These are phyloP conservation scores for Melanargia galathea DNA, from an alignment of 2,888 invertebrate species.

Conservation along the genomic window DNA sequence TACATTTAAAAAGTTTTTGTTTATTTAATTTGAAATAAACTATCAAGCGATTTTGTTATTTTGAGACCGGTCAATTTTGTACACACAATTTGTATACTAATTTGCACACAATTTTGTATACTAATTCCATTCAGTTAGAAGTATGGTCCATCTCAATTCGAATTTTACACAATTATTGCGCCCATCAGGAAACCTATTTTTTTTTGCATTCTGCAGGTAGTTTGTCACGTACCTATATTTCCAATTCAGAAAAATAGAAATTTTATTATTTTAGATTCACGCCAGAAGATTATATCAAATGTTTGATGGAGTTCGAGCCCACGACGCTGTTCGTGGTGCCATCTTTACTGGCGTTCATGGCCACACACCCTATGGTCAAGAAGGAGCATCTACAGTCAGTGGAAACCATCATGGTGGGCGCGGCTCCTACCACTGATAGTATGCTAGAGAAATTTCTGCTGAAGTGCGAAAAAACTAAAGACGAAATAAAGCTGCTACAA, in stretches of 20 bases:
- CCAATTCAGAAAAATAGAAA: no score
- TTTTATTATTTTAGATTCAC: slow-evolving; percentile 83
- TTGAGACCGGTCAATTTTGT: no score
- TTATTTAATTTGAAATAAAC: no score
- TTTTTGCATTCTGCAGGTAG: no score
- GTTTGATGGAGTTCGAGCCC: slow-evolving; percentile 83
- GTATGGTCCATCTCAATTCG: no score
- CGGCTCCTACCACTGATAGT: slow-evolving; percentile 87
- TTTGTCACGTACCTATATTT: no score
- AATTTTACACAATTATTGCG: neutral
- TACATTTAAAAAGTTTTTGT: no score
- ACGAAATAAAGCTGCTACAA: slow-evolving; percentile 73
- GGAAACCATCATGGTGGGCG: slow-evolving; percentile 86
- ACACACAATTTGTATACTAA: no score
- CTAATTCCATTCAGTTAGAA: no score
- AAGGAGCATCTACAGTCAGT: slow-evolving; percentile 85
- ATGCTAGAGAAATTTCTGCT: slow-evolving; percentile 84
- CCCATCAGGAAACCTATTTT: neutral
- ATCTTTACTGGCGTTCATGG: slow-evolving; percentile 88
- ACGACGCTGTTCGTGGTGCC: slow-evolving; percentile 87
- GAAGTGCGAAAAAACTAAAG: slow-evolving; percentile 80
- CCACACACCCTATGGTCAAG: slow-evolving; percentile 86
- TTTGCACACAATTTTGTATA: no score
- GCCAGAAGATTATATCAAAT: slow-evolving; percentile 87
- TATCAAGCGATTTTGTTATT: no score